Conservation (phyloP, 2,113 vertebrate species). For the Siphamia tubifer region DNA sequence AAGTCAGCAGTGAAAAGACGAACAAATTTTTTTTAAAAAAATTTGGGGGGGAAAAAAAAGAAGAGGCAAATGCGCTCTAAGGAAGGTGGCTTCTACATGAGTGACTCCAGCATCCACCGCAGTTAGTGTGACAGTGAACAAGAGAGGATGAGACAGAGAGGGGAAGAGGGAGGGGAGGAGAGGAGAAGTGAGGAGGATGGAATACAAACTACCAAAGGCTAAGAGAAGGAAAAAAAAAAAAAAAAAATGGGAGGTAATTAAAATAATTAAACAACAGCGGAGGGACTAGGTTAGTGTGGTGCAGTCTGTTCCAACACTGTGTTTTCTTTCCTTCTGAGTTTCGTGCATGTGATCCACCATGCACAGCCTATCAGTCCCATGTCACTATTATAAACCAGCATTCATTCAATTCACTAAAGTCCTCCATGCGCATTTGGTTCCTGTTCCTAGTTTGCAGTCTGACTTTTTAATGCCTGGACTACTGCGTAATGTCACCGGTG, state of each 20-base stretch:
- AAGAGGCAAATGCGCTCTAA: constrained; percentile 55
- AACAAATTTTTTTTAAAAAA: background rate
- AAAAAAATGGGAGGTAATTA: constrained; percentile 51
- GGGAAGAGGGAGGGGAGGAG: constrained; percentile 38
- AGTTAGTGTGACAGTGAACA: constrained; percentile 70
- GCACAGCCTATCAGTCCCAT: constrained; percentile 36
- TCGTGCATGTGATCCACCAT: background rate
- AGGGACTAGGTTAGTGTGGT: constrained; percentile 24
- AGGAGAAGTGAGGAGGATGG: constrained; percentile 37
- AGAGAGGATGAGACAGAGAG: constrained; percentile 65
- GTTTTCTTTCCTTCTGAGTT: constrained; percentile 28
- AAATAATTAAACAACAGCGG: constrained; percentile 32
- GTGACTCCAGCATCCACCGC: constrained; percentile 59
- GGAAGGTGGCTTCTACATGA: constrained; percentile 68
- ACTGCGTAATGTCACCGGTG: constrained; percentile 29
- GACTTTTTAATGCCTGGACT: constrained; percentile 22
- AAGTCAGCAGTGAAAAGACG: constrained; percentile 16
- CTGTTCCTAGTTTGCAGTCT: constrained; percentile 25
- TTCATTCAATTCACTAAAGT: constrained; percentile 39
- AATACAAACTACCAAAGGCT: constrained; percentile 62
- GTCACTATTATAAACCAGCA: constrained; percentile 26
- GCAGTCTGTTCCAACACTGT: constrained; percentile 29
- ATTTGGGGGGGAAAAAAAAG: too few relatives aligned
- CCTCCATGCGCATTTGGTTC: constrained; percentile 9
- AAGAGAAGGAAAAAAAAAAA: constrained; percentile 22